Conservation (phyloP, 2,888 invertebrate genomes). For the Serripes groenlandicus region DNA sequence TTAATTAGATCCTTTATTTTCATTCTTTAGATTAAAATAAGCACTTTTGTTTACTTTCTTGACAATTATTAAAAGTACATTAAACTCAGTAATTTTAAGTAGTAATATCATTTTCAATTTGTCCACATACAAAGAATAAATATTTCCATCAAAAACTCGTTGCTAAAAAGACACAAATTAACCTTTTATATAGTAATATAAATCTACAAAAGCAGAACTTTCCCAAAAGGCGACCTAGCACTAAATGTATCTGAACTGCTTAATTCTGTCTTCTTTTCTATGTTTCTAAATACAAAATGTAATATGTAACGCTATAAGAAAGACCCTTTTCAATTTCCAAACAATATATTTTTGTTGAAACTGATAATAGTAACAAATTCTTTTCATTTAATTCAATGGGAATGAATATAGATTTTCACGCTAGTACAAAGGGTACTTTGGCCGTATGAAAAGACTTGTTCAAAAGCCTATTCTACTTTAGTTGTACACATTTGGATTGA, state of each 20-base stretch:
- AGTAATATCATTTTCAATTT: no score
- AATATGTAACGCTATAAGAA: slow-evolving; percentile 83
- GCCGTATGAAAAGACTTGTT: slow-evolving; percentile 55
- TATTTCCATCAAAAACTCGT: background rate
- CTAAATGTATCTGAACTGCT: slow-evolving; percentile 53
- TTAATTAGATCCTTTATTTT: no score
- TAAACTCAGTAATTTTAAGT: no score
- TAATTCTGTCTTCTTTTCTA: slow-evolving; percentile 57
- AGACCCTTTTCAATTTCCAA: slow-evolving; percentile 82
- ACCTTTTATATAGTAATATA: no score
- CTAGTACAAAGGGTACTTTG: slow-evolving; percentile 60
- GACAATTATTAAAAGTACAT: no score
- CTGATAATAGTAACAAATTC: slow-evolving; percentile 81
- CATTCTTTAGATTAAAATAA: no score
- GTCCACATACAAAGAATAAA: background rate
- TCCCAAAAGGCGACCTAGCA: slow-evolving; percentile 32
- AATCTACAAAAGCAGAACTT: slow-evolving; percentile 25
- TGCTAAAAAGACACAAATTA: slow-evolving; percentile 18
- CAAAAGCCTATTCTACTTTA: slow-evolving; percentile 38
- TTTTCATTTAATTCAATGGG: slow-evolving; percentile 77
- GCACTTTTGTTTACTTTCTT: no score
- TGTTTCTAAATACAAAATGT: slow-evolving; percentile 70
- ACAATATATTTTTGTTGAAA: slow-evolving; percentile 82
- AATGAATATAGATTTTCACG: slow-evolving; percentile 80
- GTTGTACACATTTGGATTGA: slow-evolving; percentile 55